These are phyloP conservation scores for Halcyon smyrnensis DNA, from an alignment of 2,797 vertebrate species.

Conservation along the genomic window DNA sequence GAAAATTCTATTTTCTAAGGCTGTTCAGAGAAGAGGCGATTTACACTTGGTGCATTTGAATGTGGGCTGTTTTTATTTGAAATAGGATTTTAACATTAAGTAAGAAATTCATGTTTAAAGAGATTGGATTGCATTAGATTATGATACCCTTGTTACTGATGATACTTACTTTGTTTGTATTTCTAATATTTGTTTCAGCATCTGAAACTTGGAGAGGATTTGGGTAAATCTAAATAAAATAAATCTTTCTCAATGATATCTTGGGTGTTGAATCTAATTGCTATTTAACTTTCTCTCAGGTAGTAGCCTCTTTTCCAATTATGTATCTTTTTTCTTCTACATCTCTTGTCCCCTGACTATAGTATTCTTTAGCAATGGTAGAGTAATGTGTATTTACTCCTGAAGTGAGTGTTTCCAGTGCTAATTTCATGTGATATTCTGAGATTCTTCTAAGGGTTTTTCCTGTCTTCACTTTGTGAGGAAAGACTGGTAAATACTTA, in stretches of 20 bases:
- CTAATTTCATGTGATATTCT: neutral
- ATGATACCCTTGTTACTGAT: neutral
- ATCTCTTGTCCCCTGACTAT: neutral
- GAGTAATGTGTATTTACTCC: neutral
- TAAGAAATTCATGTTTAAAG: neutral
- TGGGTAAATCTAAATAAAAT: neutral
- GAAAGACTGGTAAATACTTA: neutral
- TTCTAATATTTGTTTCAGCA: neutral
- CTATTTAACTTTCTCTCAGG: neutral
- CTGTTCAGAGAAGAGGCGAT: neutral
- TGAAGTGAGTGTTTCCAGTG: neutral
- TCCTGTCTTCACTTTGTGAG: neutral
- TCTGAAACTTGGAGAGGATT: neutral
- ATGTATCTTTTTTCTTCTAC: neutral
- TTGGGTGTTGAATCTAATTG: neutral
- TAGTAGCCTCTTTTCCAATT: neutral
- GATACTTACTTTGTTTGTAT: neutral
- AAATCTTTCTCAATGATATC: neutral
- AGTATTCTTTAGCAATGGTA: neutral
- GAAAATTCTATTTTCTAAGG: slow-evolving; percentile 21
- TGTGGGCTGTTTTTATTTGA: neutral
- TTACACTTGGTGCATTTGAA: neutral
- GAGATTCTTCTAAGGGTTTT: neutral
- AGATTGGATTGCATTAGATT: neutral
- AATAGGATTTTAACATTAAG: neutral